These are phyloP conservation scores for Laterallus jamaicensis DNA, from an alignment of 2,113 vertebrate species.

Conservation along the genomic window DNA sequence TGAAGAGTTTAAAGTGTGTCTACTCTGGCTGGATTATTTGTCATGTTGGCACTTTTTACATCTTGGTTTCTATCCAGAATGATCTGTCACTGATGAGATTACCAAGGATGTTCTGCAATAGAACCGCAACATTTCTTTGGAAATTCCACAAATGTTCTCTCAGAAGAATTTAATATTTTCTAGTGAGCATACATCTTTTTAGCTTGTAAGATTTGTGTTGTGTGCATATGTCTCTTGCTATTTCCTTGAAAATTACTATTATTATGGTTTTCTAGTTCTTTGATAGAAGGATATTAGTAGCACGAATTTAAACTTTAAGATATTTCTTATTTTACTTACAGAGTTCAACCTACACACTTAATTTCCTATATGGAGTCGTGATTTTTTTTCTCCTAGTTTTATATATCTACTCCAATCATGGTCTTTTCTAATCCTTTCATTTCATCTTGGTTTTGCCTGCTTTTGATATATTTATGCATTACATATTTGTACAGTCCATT, in stretches of 20 bases:
- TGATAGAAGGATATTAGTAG: background rate
- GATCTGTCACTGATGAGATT: background rate
- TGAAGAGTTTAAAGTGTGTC: background rate
- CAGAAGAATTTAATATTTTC: background rate
- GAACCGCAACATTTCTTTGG: background rate
- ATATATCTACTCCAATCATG: background rate
- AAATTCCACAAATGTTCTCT: background rate
- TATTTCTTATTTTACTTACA: background rate
- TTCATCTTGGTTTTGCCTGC: background rate
- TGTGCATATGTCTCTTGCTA: background rate
- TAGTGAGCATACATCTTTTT: background rate
- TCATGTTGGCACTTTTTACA: background rate
- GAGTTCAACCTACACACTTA: background rate
- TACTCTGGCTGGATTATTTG: background rate
- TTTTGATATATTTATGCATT: background rate
- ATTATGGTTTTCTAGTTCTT: background rate
- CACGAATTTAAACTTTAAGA: background rate
- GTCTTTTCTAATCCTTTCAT: background rate
- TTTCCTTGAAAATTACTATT: background rate
- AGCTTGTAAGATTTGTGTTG: background rate
- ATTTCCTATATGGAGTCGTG: background rate
- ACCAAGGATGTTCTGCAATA: background rate
- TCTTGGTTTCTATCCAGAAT: background rate
- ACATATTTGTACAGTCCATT: background rate
- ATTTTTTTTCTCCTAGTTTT: background rate